Evolutionary conservation across 2,797 vertebrate genomes (phyloP).

Genomic region (Melanitta fusca): DNA sequence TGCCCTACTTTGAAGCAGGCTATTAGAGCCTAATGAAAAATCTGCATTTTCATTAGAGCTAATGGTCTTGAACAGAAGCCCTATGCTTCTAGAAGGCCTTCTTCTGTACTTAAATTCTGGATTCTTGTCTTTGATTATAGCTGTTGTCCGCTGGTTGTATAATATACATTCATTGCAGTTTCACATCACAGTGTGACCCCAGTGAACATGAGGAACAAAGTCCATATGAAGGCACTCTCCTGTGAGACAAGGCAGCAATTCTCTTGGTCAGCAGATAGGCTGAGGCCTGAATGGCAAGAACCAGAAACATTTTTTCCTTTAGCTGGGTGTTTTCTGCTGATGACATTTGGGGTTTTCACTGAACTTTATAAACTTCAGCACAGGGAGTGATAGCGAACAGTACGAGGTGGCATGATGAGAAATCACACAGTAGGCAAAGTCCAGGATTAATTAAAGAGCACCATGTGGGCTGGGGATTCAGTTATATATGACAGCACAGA

Average conservation of each 20-base stretch:
- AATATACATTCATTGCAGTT: neutral
- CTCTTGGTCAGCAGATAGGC: neutral
- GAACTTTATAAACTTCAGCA: neutral
- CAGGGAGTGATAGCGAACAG: neutral
- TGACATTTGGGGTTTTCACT: neutral
- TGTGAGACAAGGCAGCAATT: neutral
- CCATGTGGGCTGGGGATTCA: fast-evolving
- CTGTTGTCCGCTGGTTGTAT: slow-evolving; percentile 2
- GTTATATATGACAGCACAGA: neutral
- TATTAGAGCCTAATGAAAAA: slow-evolving; percentile 78
- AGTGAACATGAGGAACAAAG: neutral
- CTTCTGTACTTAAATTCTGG: slow-evolving; percentile 30
- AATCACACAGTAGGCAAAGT: fast-evolving
- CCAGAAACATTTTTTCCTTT: neutral
- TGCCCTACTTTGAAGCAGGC: slow-evolving; percentile 63
- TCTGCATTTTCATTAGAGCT: slow-evolving; percentile 74
- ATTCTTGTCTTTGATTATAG: neutral
- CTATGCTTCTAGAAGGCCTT: slow-evolving; percentile 2
- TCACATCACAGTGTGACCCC: neutral
- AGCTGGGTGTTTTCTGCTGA: neutral
- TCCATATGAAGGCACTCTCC: neutral
- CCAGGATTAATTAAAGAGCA: neutral
- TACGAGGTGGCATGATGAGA: neutral
- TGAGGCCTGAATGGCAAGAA: neutral
- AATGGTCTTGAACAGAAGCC: slow-evolving; percentile 72